These are phyloP conservation scores for Eupithecia inturbata DNA, from an alignment of 2,888 invertebrate genomes.

Conservation along the genomic window DNA sequence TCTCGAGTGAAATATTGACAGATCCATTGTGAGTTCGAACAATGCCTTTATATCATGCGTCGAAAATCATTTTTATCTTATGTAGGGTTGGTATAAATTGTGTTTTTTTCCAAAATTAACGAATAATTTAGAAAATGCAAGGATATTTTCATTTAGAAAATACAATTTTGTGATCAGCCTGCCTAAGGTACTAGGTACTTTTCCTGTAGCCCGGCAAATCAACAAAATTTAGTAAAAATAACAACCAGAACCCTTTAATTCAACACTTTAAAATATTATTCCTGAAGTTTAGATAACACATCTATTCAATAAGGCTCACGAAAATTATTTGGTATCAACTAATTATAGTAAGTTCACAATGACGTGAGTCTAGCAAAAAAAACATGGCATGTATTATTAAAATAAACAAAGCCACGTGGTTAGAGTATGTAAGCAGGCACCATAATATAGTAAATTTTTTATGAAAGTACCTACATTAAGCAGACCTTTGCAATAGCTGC, in stretches of 20 bases:
- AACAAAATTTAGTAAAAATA: neutral
- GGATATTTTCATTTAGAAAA: no score
- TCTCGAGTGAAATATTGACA: slow-evolving; percentile 77
- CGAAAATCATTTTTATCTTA: slow-evolving; percentile 3
- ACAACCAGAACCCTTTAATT: neutral
- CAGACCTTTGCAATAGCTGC: neutral
- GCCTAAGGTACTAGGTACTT: neutral
- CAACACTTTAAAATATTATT: neutral
- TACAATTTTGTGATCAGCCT: neutral
- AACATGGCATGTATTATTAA: neutral
- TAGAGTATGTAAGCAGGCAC: neutral
- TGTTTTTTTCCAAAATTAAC: neutral
- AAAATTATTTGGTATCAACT: neutral
- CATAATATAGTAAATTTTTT: neutral
- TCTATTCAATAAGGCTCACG: neutral
- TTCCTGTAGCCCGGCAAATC: neutral
- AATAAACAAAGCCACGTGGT: slow-evolving; percentile 34
- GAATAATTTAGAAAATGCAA: neutral
- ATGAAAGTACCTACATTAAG: neutral
- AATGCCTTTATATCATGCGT: slow-evolving; percentile 53
- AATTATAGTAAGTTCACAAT: neutral
- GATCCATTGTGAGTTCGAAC: slow-evolving; percentile 74
- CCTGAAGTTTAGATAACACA: neutral
- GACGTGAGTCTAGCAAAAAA: neutral
- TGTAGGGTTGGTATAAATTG: neutral